These are phyloP conservation scores for Leistus spinibarbis DNA, from an alignment of 2,888 invertebrate species.

Conservation along the genomic window DNA sequence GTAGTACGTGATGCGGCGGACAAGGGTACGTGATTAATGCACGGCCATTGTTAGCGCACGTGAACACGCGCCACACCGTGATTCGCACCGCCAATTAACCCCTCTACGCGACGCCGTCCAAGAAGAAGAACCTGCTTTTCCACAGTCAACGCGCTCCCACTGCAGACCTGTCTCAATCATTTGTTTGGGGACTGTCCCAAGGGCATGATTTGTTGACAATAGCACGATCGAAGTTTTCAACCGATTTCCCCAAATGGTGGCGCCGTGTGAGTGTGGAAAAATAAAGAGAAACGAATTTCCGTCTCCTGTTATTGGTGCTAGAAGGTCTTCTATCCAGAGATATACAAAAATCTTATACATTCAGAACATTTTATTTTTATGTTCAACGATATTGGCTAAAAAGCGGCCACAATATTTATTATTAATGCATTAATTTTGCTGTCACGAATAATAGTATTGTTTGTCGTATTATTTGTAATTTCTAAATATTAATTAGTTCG, in stretches of 20 bases:
- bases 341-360: no score
- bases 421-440: no score
- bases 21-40: slow-evolving; percentile 19
- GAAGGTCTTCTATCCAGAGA: no score
- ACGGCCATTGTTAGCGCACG: slow-evolving; percentile 18
- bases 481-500: no score
- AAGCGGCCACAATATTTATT: no score
- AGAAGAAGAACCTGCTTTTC: neutral
- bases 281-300: no score
- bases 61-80: slow-evolving; percentile 11
- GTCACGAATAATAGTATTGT: no score
- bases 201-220: neutral
- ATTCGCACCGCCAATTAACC: slow-evolving; percentile 16
- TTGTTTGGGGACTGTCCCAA: neutral
- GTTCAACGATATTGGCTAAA: no score
- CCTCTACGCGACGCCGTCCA: neutral
- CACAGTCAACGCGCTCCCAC: neutral
- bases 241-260: neutral
- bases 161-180: neutral
- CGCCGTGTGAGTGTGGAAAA: no score
- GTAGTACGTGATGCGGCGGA: neutral
- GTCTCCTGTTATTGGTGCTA: no score
- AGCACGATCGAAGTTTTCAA: neutral
- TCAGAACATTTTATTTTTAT: no score
- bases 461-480: no score